A percentile compares a stretch with the other conserved stretches of the same genome.
Evolutionary conservation across 2,797 vertebrate species (phyloP).

Genomic region (Cynopterus sphinx): DNA sequence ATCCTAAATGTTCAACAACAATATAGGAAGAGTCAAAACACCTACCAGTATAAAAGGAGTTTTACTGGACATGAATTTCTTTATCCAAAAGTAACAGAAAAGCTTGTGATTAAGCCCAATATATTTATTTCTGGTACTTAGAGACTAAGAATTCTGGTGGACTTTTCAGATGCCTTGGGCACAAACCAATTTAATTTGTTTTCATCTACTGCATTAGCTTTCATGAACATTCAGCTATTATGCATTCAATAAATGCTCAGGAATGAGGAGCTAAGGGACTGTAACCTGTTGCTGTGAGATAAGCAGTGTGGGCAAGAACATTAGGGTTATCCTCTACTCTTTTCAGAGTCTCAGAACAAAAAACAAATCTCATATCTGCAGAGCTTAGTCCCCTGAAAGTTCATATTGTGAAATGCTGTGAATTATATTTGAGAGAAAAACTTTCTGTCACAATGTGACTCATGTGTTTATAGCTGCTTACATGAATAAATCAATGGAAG

Average conservation of each 20-base stretch:
- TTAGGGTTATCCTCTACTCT: not conserved
- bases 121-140: not conserved
- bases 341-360: not conserved
- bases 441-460: not conserved
- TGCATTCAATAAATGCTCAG: not conserved
- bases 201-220: not conserved
- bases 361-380: not conserved
- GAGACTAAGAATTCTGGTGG: not conserved
- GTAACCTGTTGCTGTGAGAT: not conserved
- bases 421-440: slow-evolving; percentile 6
- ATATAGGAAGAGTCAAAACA: not conserved
- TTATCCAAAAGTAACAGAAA: not conserved
- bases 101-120: not conserved
- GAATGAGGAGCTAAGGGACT: not conserved
- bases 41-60: not conserved
- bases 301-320: not conserved
- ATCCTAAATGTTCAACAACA: not conserved
- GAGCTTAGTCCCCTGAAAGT: slow-evolving; percentile 18
- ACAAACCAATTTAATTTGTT: slow-evolving; percentile 35
- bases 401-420: not conserved
- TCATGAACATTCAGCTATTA: not conserved
- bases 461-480: not conserved
- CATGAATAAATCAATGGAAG: not conserved
- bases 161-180: not conserved
- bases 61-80: not conserved